Base-by-base conservation (phyloP, 2,113 vertebrate species). In the Garra rufa region DNA sequence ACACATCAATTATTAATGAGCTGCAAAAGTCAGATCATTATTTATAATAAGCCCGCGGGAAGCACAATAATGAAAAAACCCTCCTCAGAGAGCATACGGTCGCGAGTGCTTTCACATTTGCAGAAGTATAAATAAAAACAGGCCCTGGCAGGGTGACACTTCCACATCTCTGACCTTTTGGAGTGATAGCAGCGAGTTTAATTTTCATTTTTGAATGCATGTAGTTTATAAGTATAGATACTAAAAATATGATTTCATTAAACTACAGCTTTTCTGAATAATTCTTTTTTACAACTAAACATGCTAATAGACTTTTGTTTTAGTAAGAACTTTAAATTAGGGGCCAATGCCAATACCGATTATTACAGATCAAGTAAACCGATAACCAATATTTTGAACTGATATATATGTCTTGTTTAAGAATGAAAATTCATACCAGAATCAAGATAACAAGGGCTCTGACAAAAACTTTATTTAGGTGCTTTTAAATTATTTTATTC, bases 1-100 rank as follows among this genome's bases (percentile, higher is more conserved):
- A 48, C 17, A 61, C 76, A 46, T 65, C 11, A 30, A 67, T 28
- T 80, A 80, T 67, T 67, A 63, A 80, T 46, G 59, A 78, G 7
- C 55, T 44, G n/a, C 1, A 28, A 75, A 75, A 75, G 46, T 50
- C 46, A 50, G 46, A 50, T 63, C 15, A 28, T 63, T 63, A 63
- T 63, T 79, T 63, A 79, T 44, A 57, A 26, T 67, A 24, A 67
- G 9, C 77, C 61, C 21, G 26, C 6, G 15, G 57, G 59, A 48
- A 48, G 28, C 24, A 38, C 21, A 61, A 26, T 11, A 19, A 26
- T 61, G 4, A 43, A 43, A 78, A 57, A 61, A 4, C 14, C 15
- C 7, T 76, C 17, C 28, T 13, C 15, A 9, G 10, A 3, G 30
- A 4, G 30, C 57, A 17, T 76, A 5, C 55, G 75, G 1, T 69